Percentiles rank a stretch among this genome's conserved stretches.
These are phyloP conservation scores for Eulemur macaco DNA, from an alignment of 2,113 vertebrate genomes.

Conservation along the genomic window DNA sequence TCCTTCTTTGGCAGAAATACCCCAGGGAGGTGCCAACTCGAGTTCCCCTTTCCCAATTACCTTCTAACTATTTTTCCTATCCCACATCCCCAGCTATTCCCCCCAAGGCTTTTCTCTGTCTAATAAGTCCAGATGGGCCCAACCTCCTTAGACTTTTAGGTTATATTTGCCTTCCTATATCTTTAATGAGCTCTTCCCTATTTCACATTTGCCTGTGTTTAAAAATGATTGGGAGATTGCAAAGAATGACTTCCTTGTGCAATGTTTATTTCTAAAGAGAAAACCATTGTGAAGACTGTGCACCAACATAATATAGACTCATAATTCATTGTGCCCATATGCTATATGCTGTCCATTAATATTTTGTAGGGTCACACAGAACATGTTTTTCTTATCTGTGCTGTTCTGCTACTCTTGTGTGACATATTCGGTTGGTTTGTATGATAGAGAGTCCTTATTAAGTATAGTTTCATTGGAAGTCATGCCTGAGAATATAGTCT, in stretches of 20 bases:
- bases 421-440: constrained; percentile 32
- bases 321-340: neutral
- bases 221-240: constrained; percentile 48
- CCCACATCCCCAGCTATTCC: constrained; percentile 33
- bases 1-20: constrained; percentile 68
- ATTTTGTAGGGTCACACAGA: constrained; percentile 23
- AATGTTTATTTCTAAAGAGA: constrained; percentile 61
- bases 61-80: constrained; percentile 60
- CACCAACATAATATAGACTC: neutral
- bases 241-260: constrained; percentile 42
- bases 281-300: neutral
- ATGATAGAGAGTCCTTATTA: constrained; percentile 40
- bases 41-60: constrained; percentile 69
- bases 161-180: constrained; percentile 60
- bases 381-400: constrained; percentile 19
- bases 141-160: constrained; percentile 52
- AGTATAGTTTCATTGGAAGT: constrained; percentile 42
- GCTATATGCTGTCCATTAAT: constrained; percentile 26
- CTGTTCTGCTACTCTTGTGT: constrained; percentile 40
- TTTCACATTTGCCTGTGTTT: constrained; percentile 53
- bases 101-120: constrained; percentile 66
- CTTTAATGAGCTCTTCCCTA: constrained; percentile 56
- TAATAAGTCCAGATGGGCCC: constrained; percentile 68
- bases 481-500: constrained; percentile 48
- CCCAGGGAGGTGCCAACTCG: constrained; percentile 45